These are phyloP conservation scores for Chaetodon trifasciatus DNA, from an alignment of 2,797 vertebrate genomes.

Conservation along the genomic window DNA sequence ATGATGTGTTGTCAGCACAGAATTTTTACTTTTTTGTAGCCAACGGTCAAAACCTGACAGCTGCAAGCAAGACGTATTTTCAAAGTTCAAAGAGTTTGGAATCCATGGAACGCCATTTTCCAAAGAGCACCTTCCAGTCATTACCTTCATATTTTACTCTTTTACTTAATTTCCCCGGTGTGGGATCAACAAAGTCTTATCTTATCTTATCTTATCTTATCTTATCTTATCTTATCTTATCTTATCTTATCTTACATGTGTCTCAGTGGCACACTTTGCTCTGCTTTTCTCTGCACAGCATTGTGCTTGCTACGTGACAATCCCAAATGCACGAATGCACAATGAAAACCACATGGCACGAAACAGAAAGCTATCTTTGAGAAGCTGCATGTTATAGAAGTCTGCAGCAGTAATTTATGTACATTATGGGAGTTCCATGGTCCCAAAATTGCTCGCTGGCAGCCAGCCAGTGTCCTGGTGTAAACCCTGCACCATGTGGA, in stretches of 20 bases:
- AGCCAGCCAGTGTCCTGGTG: constrained; percentile 68
- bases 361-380: constrained; percentile 31
- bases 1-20: neutral
- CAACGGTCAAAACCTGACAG: neutral
- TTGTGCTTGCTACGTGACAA: too few relatives aligned
- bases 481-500: constrained; percentile 60
- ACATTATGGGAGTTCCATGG: constrained; percentile 65
- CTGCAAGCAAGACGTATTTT: neutral
- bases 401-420: constrained; percentile 59
- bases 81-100: neutral
- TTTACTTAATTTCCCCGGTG: too few relatives aligned
- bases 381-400: constrained; percentile 30
- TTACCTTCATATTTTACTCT: neutral
- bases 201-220: too few relatives aligned
- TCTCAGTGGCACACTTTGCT: neutral
- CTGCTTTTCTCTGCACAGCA: neutral
- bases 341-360: constrained; percentile 38
- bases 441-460: constrained; percentile 56
- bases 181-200: too few relatives aligned
- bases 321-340: constrained; percentile 17
- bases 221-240: too few relatives aligned
- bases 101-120: neutral
- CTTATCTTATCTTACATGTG: neutral
- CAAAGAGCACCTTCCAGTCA: constrained; percentile 2
- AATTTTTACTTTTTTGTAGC: neutral